Conservation (phyloP, 2,797 vertebrate genomes). For the Acipenser ruthenus region DNA sequence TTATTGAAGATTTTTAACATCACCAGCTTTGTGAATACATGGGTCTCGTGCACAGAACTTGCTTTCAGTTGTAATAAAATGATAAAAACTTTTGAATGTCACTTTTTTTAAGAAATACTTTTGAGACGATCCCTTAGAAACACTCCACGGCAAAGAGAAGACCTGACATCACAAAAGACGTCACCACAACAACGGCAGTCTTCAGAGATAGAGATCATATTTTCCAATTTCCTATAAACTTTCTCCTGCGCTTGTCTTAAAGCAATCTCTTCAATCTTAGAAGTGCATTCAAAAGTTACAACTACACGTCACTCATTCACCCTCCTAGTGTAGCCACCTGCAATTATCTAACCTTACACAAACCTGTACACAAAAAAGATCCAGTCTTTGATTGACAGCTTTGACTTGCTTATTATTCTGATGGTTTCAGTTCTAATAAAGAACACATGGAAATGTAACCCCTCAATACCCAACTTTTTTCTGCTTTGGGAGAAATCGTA, state of each 20-base stretch:
- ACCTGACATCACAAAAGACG: slow-evolving; percentile 8
- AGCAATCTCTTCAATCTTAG: slow-evolving; percentile 6
- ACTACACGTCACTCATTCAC: slow-evolving; percentile 6
- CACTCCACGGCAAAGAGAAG: slow-evolving; percentile 2
- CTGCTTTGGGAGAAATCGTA: too few species aligned
- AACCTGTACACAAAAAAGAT: too few species aligned
- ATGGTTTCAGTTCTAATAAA: too few species aligned
- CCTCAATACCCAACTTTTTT: too few species aligned
- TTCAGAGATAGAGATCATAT: slow-evolving; percentile 16
- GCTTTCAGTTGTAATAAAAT: too few species aligned
- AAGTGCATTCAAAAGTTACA: background rate
- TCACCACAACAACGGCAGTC: slow-evolving; percentile 1
- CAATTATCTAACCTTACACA: background rate
- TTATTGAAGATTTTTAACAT: too few species aligned
- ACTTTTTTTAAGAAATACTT: background rate
- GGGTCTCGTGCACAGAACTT: too few species aligned
- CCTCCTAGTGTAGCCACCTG: slow-evolving; percentile 1
- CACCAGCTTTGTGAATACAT: too few species aligned
- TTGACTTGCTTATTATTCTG: too few species aligned
- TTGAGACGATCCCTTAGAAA: slow-evolving; percentile 5
- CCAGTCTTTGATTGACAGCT: too few species aligned
- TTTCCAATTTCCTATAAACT: slow-evolving; percentile 19
- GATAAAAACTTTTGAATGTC: too few species aligned
- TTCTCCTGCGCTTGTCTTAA: slow-evolving; percentile 13
- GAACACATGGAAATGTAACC: too few species aligned